Conservation (phyloP, 2,888 invertebrate species). For the Bellardia pandia region DNA sequence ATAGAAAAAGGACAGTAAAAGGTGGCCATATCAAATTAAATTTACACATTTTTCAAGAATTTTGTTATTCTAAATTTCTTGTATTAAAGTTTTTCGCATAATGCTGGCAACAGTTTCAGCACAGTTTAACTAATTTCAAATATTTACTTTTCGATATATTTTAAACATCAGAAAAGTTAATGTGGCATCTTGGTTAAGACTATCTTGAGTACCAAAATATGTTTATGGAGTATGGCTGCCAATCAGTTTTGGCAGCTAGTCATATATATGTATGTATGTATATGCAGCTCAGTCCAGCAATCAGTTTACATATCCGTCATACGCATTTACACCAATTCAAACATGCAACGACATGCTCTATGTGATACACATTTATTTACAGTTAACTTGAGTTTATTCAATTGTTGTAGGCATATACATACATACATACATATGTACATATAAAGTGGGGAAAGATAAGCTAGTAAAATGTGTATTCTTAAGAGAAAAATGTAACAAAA, state of each 20-base stretch:
- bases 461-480: too few species aligned
- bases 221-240: background rate
- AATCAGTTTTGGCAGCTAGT: constrained; percentile 5
- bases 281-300: background rate
- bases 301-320: background rate
- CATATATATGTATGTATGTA: too few species aligned
- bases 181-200: background rate
- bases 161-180: background rate
- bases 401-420: background rate
- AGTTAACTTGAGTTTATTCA: background rate
- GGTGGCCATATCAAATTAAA: background rate
- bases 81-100: too few species aligned
- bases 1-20: too few species aligned
- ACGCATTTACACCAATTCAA: background rate
- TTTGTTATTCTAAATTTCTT: too few species aligned
- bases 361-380: constrained; percentile 2
- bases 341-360: background rate
- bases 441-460: background rate
- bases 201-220: background rate
- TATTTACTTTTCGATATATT: background rate
- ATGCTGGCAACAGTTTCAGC: too few species aligned
- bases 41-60: too few species aligned
- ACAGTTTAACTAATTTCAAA: too few species aligned
- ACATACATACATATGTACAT: background rate
- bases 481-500: too few species aligned